phyloP scores from a whole-genome alignment of 2,113 vertebrate genomes.

The Dromiciops gliroides region DNA sequence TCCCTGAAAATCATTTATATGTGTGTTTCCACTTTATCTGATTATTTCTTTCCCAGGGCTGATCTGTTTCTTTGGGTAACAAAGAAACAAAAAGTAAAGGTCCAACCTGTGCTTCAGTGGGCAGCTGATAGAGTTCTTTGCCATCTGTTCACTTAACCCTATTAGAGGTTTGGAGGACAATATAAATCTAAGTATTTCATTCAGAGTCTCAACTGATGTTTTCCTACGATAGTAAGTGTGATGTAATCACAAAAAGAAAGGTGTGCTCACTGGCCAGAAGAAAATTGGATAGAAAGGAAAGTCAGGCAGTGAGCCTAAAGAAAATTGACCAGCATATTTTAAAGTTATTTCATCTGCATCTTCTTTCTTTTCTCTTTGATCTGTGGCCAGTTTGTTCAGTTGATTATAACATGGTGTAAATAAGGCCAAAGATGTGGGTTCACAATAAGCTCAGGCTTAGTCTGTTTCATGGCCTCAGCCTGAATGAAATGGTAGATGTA shows the following conservation, averaged over 20 bases:
- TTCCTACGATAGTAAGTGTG: background rate
- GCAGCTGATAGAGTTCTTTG: background rate
- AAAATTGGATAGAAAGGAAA: background rate
- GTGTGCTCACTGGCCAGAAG: background rate
- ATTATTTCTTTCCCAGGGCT: background rate
- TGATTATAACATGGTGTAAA: background rate
- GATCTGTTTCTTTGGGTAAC: background rate
- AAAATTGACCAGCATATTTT: background rate
- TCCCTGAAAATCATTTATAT: background rate
- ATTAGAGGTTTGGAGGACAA: background rate
- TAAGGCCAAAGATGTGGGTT: background rate
- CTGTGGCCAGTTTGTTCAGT: background rate
- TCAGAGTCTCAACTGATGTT: background rate
- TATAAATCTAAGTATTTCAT: background rate
- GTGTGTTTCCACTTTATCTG: background rate
- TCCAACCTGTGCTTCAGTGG: background rate
- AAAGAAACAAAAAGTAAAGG: conserved; percentile 15
- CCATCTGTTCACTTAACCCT: background rate
- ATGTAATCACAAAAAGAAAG: background rate
- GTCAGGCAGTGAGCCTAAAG: background rate
- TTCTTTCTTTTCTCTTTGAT: background rate
- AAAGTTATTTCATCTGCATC: background rate
- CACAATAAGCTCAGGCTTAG: background rate
- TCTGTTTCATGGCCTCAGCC: background rate
- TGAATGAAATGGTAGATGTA: background rate